Percentiles rank a stretch among this genome's conserved stretches.
Evolutionary conservation across 2,888 invertebrate genomes (phyloP).

Genomic region (Rhorus exstirpatorius): DNA sequence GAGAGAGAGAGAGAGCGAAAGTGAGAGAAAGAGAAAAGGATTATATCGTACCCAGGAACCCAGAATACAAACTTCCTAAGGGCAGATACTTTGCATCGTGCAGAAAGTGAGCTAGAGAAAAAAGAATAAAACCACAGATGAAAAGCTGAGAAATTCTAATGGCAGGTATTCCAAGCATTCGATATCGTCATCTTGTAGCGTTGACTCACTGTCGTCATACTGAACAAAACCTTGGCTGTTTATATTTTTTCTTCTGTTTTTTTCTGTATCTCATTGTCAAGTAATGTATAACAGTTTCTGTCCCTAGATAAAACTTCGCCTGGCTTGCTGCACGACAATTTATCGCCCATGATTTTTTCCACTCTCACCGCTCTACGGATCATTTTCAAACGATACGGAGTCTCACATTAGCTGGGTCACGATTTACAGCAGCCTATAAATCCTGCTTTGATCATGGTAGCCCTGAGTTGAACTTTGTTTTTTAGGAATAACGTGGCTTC

Average conservation of each 20-base stretch:
- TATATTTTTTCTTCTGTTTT: constrained; percentile 1
- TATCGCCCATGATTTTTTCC: constrained; percentile 14
- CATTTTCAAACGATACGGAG: neutral
- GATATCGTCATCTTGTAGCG: constrained; percentile 47
- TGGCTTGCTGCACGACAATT: constrained; percentile 27
- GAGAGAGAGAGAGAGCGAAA: neutral
- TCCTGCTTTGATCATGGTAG: constrained; percentile 14
- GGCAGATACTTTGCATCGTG: constrained; percentile 28
- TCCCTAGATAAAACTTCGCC: constrained; percentile 7
- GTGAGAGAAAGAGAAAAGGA: constrained; percentile 22
- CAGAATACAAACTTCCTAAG: constrained; percentile 22
- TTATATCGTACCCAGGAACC: constrained; percentile 26
- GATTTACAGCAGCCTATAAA: constrained; percentile 1
- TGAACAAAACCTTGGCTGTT: constrained; percentile 4
- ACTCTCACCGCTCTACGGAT: neutral
- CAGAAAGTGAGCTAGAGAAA: neutral
- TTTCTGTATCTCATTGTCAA: constrained; percentile 14
- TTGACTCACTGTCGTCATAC: constrained; percentile 46
- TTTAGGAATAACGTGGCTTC: constrained; percentile 32
- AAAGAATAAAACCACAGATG: constrained; percentile 8
- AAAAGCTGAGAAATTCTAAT: constrained; percentile 63
- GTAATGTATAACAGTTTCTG: neutral
- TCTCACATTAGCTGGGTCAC: no score
- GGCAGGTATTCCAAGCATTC: constrained; percentile 62
- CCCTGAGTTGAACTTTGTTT: constrained; percentile 20